Base-by-base conservation (phyloP, 2,113 vertebrate species). In the Chaenocephalus aceratus region DNA sequence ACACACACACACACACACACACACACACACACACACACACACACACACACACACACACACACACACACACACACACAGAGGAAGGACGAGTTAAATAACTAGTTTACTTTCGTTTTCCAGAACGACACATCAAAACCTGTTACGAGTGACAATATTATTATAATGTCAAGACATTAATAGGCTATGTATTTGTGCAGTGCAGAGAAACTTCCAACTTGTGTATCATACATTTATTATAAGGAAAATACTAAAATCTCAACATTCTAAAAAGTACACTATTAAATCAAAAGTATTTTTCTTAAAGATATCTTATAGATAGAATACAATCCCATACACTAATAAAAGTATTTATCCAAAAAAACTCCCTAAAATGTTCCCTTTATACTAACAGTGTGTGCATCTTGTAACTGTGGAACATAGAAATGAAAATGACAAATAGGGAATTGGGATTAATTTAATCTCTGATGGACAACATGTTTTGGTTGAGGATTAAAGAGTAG, bases 371-470 rank as follows among this genome's bases (percentile, higher is more conserved):
- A 30, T 30, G 30, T 30, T 30, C 61, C 6, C 6, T 53, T 36
- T 34, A 41, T 41, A 36, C 45, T 26, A 2, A 5, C 15, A 53
- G 49, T 13, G 7, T 62, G 44, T 15, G 2, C 5, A n/a, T 77
- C 14, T 36, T 84, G 45, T 70, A 5, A 65, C 4, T 63, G 26
- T 66, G 44, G 34, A 23, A 62, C 34, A 52, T 16, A 44, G 18
- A 80, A 65, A 83, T 65, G 57, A 5, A 73, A 81, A 61, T 1
- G 16, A 65, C 61, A 67, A 77, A 80, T 64, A 65, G 67, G 36
- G 79, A 79, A 86, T 87, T 52, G 74, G 65, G 78, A 89, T 93
- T 89, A 82, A 84, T 89, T 65, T 88, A 89, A 93, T 92, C 86
- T 82, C 67, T 66, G 71, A 66, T 48, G 58, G 79, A 84, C 85